Base-by-base conservation (phyloP, 2,113 vertebrate genomes). In the Ptilorrhoa leucosticta region DNA sequence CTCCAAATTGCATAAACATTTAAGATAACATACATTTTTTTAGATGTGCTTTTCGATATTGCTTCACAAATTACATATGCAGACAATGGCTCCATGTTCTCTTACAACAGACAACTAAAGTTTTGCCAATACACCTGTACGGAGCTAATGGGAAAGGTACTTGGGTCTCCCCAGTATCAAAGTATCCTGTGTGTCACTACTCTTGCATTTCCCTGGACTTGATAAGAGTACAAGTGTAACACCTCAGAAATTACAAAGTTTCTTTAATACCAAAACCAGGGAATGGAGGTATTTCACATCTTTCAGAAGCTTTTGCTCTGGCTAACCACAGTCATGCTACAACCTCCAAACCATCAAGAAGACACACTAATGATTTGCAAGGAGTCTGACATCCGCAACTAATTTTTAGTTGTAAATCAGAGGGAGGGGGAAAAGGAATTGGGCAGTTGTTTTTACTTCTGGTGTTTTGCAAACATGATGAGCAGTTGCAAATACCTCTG, bases 341-440 rank as follows among this genome's bases (percentile, higher is more conserved):
- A 60, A 53, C 20, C 28, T 86, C 58, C 54, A 79, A 48, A 63
- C 18, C 23, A 80, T 61, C 22, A 27, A 48, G 56, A 70, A 8
- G 19, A 48, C 40, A 45, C 66, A 37, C 12, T 15, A 30, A 73
- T 21, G n/a, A 58, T 70, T 21, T 89, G 22, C 44, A 63, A 70
- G 51, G 42, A 81, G 12, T 44, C 35, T 9, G 30, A 80, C 8
- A 13, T 44, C 63, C 28, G 3, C 39, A 80, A 61, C 16, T 80
- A 27, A 9, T 58, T 88, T 83, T 85, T 53, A 58, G 18, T 51
- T 51, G 81, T 44, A 88, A 64, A 82, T 35, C 13, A 4, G 30
- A 4, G 6, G 6, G 1, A 15, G 3, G 1, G 1, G 2, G 4
- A 4, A 17, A 39, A 31, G 13, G 4, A 65, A 9, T 1, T 8